These are phyloP conservation scores for Andrena fulva DNA, from an alignment of 2,888 invertebrate species.

Conservation along the genomic window DNA sequence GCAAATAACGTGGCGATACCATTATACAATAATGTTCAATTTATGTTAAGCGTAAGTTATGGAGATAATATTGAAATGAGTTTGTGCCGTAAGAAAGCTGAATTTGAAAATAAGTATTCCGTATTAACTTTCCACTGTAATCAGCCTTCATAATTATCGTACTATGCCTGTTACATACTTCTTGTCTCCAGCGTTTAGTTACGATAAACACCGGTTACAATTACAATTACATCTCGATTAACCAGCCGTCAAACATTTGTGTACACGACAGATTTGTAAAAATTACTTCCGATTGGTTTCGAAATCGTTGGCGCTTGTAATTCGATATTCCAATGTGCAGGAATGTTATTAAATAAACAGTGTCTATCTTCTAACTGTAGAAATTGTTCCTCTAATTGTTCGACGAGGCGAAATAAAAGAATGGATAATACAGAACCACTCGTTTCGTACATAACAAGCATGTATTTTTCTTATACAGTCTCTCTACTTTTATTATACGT, in stretches of 20 bases:
- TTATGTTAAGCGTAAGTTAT: constrained; percentile 42
- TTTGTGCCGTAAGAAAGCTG: constrained; percentile 7
- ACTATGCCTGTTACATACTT: constrained; percentile 59
- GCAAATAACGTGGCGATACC: constrained; percentile 29
- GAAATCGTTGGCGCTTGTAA: constrained; percentile 6
- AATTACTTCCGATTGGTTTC: constrained; percentile 19
- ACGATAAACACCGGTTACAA: constrained; percentile 24
- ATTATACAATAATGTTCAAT: constrained; percentile 16
- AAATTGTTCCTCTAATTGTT: constrained; percentile 35
- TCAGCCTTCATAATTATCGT: constrained; percentile 27
- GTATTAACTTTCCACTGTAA: constrained; percentile 27
- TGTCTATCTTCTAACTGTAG: constrained; percentile 14
- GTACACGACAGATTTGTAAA: constrained; percentile 18
- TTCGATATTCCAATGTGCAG: constrained; percentile 21
- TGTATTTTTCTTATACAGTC: constrained; percentile 57
- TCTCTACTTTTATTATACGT: constrained; percentile 50
- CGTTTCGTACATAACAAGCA: constrained; percentile 48
- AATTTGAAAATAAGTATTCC: constrained; percentile 27
- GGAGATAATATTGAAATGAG: constrained; percentile 19
- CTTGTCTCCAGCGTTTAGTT: constrained; percentile 72
- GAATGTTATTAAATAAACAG: constrained; percentile 32
- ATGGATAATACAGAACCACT: constrained; percentile 34
- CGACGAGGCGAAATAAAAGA: constrained; percentile 43
- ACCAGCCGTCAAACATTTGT: constrained; percentile 21
- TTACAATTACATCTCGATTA: constrained; percentile 23